phyloP scores from a whole-genome alignment of 2,113 vertebrate species.

The Mungos mungo region DNA sequence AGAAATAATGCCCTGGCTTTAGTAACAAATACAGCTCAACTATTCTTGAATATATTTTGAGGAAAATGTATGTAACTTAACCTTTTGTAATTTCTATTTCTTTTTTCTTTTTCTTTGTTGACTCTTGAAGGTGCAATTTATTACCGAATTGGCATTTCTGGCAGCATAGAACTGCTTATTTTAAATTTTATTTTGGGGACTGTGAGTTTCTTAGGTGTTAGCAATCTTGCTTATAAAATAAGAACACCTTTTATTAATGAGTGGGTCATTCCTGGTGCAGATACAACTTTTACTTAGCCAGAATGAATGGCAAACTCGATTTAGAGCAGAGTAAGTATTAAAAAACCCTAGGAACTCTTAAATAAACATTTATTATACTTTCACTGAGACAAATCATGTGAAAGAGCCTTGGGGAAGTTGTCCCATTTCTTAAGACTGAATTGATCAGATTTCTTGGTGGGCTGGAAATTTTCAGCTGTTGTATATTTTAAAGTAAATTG shows the following conservation, averaged over 20 bases:
- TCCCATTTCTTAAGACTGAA: conserved; percentile 25
- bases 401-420: conserved; percentile 44
- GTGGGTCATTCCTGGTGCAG: conserved; percentile 61
- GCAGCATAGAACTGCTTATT: conserved; percentile 48
- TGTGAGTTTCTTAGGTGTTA: conserved; percentile 71
- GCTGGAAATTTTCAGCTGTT: conserved; percentile 69
- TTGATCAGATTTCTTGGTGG: conserved; percentile 63
- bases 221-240: conserved; percentile 64
- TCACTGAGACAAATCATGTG: conserved; percentile 55
- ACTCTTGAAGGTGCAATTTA: conserved; percentile 76
- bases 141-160: conserved; percentile 73
- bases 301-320: conserved; percentile 64
- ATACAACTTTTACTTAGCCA: conserved; percentile 37
- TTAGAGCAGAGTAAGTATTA: conserved; percentile 40
- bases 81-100: conserved; percentile 72
- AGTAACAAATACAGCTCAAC: conserved; percentile 69
- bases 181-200: conserved; percentile 61
- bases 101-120: conserved; percentile 51
- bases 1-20: conserved; percentile 68
- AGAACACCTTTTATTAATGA: conserved; percentile 62
- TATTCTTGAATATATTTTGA: conserved; percentile 73
- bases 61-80: conserved; percentile 72
- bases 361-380: conserved; percentile 51
- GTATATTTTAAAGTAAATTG: conserved; percentile 79
- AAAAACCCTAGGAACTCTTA: conserved; percentile 63